phyloP scores from a whole-genome alignment of 2,113 vertebrate genomes.

The Toxotes chatareus region DNA sequence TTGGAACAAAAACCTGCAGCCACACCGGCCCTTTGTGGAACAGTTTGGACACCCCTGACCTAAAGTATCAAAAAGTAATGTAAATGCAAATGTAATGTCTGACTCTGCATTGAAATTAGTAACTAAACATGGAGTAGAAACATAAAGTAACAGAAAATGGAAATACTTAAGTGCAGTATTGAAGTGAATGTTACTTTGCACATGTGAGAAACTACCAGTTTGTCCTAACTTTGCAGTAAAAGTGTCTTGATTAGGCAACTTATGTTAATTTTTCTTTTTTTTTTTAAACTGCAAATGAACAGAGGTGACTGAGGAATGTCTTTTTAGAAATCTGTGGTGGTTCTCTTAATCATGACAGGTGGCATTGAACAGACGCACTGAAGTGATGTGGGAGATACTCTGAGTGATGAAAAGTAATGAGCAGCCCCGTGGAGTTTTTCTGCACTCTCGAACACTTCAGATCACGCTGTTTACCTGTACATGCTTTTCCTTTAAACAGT shows the following conservation, averaged over 20 bases:
- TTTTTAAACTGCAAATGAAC: not conserved
- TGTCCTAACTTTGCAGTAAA: not conserved
- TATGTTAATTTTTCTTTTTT: not conserved
- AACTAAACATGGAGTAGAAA: not conserved
- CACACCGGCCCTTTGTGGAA: no score
- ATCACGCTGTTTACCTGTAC: not conserved
- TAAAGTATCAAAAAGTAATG: no score
- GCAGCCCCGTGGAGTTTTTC: not conserved
- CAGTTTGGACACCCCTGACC: no score
- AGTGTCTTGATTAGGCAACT: not conserved
- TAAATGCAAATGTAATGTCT: not conserved
- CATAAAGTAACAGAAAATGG: not conserved
- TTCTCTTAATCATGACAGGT: not conserved
- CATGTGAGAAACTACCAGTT: not conserved
- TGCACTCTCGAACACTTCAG: not conserved
- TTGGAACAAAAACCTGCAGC: no score
- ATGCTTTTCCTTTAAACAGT: not conserved
- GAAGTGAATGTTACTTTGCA: not conserved
- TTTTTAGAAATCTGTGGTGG: not conserved
- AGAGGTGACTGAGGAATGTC: not conserved
- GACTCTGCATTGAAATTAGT: not conserved
- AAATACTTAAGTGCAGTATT: not conserved
- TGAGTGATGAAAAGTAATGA: not conserved
- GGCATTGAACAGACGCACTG: not conserved
- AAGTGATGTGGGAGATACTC: not conserved